Base-by-base conservation (phyloP, 92 coral and sea anemone genomes). In the Epizoanthus ramosus region DNA sequence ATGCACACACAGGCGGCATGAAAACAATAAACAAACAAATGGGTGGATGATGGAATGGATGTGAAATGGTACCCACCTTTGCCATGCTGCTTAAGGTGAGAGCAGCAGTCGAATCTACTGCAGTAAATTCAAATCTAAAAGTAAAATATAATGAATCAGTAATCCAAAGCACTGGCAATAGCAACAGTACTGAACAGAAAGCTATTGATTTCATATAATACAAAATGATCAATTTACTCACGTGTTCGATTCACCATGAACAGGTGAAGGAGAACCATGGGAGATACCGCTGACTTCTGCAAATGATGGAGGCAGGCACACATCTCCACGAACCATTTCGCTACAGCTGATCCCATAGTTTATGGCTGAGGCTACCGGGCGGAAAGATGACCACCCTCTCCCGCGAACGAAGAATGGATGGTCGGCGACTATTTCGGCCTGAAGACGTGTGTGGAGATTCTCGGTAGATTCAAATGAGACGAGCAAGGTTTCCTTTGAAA, bases 71-170 rank as follows among this genome's bases (percentile, higher is more conserved):
- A 66, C 85, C 22, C 75, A 95, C 99, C 98, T 94, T 96, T 1
- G 98, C 94, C 99, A 96, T 96, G 61, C 89, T 83, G 84, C 98
- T 96, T 2, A 96, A 81, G 2, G 99, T 91, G 15, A 90, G 89
- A 2, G 95, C 99, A 3, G 99, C 99, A 41, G 88, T 85, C 1
- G 99, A 96, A 60, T 94, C 98, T 90, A 92, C 70, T 22, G 91
- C 98, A 53, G 92, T 94, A 65, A 94, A 94, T 21, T 90, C 95
- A 35, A 94, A 88, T 85, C 99, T 96, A 71, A 6, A 79, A 82
- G 37, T 17, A 71, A 28, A 45, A 47, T 10, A 47, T 41, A 41
- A 41, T 2, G 53, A 47, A 47, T 47, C 53, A 47, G 4, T 3
- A 47, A 47, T 47, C 2, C 0, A 47, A 47, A 47, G 10, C 53